These are phyloP conservation scores for Gorsachius goisagi DNA, from an alignment of 2,113 vertebrate species.

Conservation along the genomic window DNA sequence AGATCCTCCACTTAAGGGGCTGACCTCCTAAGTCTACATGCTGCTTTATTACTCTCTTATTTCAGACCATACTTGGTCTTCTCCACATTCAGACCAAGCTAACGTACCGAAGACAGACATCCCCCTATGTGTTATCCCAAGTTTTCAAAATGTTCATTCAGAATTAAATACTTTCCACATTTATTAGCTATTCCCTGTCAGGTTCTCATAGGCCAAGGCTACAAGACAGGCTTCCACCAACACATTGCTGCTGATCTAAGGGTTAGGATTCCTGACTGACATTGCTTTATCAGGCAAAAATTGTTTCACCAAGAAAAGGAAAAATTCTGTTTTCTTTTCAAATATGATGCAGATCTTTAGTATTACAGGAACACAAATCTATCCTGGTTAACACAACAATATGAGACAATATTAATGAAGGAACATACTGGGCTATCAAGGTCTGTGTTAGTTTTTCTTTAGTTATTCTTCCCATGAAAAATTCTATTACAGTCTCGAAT, in stretches of 20 bases:
- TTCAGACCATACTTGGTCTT: not conserved
- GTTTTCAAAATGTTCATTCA: not conserved
- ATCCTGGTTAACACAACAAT: not conserved
- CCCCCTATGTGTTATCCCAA: not conserved
- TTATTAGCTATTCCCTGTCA: not conserved
- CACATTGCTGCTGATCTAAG: not conserved
- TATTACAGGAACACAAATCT: not conserved
- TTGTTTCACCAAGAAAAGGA: not conserved
- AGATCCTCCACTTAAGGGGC: not conserved
- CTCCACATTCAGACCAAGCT: not conserved
- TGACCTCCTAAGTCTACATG: not conserved
- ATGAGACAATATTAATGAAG: not conserved
- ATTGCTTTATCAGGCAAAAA: not conserved
- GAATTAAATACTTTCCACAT: not conserved
- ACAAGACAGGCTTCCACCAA: not conserved
- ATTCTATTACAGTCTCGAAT: not conserved
- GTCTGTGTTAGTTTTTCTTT: not conserved
- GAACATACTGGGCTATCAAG: not conserved
- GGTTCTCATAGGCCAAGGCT: not conserved
- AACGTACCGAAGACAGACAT: not conserved
- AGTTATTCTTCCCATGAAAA: not conserved
- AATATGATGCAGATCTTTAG: not conserved
- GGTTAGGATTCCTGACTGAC: not conserved
- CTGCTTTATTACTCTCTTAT: not conserved
- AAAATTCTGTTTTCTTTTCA: not conserved